Conservation (phyloP, 2,888 invertebrate species). For the Trissoscelio sp. region DNA sequence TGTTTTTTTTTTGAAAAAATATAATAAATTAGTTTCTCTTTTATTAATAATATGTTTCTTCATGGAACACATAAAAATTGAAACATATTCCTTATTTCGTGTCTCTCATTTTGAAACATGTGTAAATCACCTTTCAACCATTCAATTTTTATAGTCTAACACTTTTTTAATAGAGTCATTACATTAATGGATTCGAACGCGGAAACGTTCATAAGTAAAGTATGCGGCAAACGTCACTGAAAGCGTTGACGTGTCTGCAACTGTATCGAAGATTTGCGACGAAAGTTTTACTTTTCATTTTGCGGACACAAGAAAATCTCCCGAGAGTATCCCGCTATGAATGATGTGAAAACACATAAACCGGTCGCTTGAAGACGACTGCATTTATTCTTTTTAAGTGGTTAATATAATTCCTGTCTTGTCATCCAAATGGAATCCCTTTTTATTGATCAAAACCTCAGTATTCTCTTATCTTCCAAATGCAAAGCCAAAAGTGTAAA, state of each 20-base stretch:
- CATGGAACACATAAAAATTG: no score
- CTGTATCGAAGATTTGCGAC: constrained; percentile 23
- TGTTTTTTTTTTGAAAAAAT: no score
- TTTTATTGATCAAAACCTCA: constrained; percentile 12
- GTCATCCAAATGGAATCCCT: constrained; percentile 13
- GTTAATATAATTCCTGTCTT: constrained; percentile 20
- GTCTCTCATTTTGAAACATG: no score
- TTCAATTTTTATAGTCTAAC: no score
- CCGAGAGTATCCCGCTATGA: constrained; percentile 35
- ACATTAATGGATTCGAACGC: neutral
- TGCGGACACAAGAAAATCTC: constrained; percentile 20
- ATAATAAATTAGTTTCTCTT: no score
- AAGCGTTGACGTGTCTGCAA: constrained; percentile 3
- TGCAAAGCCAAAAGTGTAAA: no score
- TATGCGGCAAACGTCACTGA: constrained; percentile 14
- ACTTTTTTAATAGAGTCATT: neutral
- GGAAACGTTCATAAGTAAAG: constrained; percentile 7
- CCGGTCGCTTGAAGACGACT: constrained; percentile 26
- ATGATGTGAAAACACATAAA: constrained; percentile 51
- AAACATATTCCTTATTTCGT: no score
- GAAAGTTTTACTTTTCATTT: constrained; percentile 48
- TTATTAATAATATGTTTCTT: no score
- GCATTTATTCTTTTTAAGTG: constrained; percentile 38
- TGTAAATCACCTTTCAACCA: no score
- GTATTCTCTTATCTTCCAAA: no score